Evolutionary conservation across 1,140 invertebrate genomes (phyloP).

Genomic region (Apolygus lucorum): DNA sequence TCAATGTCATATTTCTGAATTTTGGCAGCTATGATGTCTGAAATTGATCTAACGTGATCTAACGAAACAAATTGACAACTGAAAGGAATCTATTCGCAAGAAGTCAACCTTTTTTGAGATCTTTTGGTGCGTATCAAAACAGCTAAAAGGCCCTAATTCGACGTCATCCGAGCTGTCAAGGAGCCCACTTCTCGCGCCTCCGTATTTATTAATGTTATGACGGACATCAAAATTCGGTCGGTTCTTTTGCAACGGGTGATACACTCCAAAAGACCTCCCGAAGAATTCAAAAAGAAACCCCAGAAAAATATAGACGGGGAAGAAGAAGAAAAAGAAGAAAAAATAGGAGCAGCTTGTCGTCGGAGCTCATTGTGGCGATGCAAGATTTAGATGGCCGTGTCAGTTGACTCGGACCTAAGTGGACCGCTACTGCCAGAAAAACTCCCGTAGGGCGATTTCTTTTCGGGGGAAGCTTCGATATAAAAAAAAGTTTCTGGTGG

Average conservation of each 20-base stretch:
- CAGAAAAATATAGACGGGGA: neutral
- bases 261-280: neutral
- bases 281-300: neutral
- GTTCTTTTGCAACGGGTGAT: neutral
- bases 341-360: conserved; percentile 15
- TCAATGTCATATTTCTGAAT: too few species aligned
- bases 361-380: conserved; percentile 16
- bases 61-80: too few species aligned
- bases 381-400: conserved; percentile 17
- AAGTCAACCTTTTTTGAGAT: too few species aligned
- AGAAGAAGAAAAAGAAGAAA: neutral
- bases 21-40: too few species aligned
- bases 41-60: too few species aligned
- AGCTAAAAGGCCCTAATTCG: too few species aligned
- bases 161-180: neutral
- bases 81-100: too few species aligned
- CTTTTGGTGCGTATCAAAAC: too few species aligned
- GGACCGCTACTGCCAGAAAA: conserved; percentile 19
- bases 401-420: conserved; percentile 21
- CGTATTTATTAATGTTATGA: conserved; percentile 13
- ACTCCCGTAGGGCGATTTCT: neutral
- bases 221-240: neutral
- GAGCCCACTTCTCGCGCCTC: conserved; percentile 3
- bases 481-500: conserved; percentile 1
- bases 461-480: neutral